These are phyloP conservation scores for Drosophila navojoa DNA, from an alignment of 1,140 invertebrate genomes.

Conservation along the genomic window DNA sequence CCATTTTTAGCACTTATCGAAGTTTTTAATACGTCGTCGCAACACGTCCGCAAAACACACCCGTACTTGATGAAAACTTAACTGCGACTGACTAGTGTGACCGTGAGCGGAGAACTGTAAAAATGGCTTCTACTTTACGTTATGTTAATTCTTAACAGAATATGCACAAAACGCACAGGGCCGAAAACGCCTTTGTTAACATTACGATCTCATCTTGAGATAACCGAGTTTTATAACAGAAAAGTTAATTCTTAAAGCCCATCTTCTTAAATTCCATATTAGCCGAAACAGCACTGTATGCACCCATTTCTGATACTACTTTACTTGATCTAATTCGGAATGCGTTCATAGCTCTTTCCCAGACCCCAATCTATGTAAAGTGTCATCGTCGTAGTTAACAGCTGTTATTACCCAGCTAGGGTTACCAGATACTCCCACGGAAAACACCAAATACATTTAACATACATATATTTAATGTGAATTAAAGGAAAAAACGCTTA, in stretches of 20 bases:
- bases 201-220: neutral
- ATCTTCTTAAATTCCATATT: neutral
- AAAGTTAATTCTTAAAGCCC: neutral
- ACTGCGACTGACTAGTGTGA: conserved; percentile 37
- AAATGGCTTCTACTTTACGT: neutral
- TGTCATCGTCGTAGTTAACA: neutral
- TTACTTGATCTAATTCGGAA: too few species aligned
- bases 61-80: conserved; percentile 39
- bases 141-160: conserved; percentile 1
- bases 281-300: neutral
- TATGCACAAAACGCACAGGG: neutral
- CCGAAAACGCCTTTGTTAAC: neutral
- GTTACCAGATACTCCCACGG: neutral
- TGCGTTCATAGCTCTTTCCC: neutral
- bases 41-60: conserved; percentile 41
- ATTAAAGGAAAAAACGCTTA: conserved; percentile 35
- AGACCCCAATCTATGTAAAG: neutral
- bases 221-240: neutral
- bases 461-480: conserved; percentile 23
- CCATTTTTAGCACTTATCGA: conserved; percentile 53
- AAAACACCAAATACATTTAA: neutral
- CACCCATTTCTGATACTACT: neutral
- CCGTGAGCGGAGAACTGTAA: neutral
- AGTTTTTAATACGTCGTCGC: conserved; percentile 50
- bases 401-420: neutral